Base-by-base conservation (phyloP, 2,888 invertebrate genomes). In the Napeogenes inachia region DNA sequence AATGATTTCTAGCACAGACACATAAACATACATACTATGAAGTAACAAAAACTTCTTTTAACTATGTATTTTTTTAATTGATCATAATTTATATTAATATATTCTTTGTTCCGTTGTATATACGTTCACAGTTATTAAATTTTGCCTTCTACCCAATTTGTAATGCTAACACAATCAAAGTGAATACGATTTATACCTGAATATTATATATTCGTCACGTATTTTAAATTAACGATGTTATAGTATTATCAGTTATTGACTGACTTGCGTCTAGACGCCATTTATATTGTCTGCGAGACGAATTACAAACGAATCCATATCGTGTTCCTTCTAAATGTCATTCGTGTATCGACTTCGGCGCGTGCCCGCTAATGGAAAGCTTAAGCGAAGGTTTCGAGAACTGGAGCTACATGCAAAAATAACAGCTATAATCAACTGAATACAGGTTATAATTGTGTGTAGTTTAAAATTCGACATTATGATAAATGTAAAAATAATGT, bases 291-390 rank as follows among this genome's bases (percentile, higher is more conserved):
- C 76, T 73, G 74, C 73, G 78, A 80, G 79, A 80, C 82, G 80
- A 82, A 84, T 85, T 86, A 82, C 82, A 82, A 85, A 82, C 79
- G 63, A 68, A 68, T 81, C 84, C 76, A 81, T 86, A 84, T 86
- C 84, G 82, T 84, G 81, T 84, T 86, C 80, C 81, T 83, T 84
- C 75, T 79, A 87, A 85, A 85, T 85, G 85, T 84, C 84, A 85
- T 87, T 87, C 85, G 82, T 85, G 84, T 84, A 80, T 84, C 77
- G 83, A 83, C 75, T 77, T 76, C 81, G 84, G 86, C 88, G 84
- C 89, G 89, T 89, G 89, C 89, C 84, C 77, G 74, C 86, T 89
- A 88, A 89, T 89, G 87, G 87, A 87, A 86, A 84, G 87, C 84
- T 76, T 81, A 79, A 79, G 77, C 77, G 75, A 80, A 75, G 76